Percentiles rank a stretch among this genome's conserved stretches.
phyloP scores from a whole-genome alignment of 2,113 vertebrate genomes.

The Colossoma macropomum region DNA sequence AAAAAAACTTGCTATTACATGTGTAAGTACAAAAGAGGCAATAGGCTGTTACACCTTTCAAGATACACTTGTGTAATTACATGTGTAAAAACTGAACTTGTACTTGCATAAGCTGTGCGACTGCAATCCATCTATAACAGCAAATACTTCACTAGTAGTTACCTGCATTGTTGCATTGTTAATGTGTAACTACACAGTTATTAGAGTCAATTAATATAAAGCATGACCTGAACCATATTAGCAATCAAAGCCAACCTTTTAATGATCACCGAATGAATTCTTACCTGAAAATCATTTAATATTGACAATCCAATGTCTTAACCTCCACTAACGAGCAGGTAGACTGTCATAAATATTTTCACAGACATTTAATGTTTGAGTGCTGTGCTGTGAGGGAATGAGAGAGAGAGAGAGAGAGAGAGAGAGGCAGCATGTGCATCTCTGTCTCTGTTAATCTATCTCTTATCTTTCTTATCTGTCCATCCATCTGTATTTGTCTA shows the following conservation, averaged over 20 bases:
- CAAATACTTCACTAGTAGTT: no score
- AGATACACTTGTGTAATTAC: no score
- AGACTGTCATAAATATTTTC: background rate
- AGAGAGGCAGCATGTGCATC: conserved; percentile 64
- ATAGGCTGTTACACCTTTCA: no score
- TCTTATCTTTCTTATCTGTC: conserved; percentile 72
- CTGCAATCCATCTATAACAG: no score
- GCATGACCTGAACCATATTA: no score
- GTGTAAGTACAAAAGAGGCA: no score
- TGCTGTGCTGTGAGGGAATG: conserved; percentile 57
- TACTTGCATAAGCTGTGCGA: no score
- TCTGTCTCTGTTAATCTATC: conserved; percentile 72
- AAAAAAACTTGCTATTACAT: no score
- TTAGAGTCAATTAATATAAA: no score
- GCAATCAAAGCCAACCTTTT: background rate
- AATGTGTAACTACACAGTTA: no score
- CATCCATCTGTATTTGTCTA: conserved; percentile 75
- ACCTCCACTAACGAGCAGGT: background rate
- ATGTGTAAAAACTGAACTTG: no score
- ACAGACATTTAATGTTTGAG: conserved; percentile 15
- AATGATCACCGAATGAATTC: background rate
- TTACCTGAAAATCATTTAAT: background rate
- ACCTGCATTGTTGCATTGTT: no score
- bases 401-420: conserved; percentile 36
- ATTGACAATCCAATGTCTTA: background rate